Evolutionary conservation across 2,113 vertebrate genomes (phyloP).

Genomic region (Cyphomyrus plagiostoma): DNA sequence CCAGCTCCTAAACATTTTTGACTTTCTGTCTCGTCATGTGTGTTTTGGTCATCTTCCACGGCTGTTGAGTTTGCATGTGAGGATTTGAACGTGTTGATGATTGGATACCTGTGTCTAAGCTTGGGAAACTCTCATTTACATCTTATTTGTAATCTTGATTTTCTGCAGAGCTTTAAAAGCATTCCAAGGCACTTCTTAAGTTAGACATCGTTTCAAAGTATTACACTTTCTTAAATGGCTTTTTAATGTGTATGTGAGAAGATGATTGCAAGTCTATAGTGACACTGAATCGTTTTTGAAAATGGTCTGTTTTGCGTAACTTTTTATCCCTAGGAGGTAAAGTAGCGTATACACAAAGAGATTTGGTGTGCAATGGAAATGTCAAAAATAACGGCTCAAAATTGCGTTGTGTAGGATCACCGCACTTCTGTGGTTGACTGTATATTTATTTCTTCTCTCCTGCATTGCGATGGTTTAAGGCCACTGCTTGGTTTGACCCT

Average conservation of each 20-base stretch:
- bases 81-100: not conserved
- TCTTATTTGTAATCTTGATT: not conserved
- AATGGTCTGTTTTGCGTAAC: not conserved
- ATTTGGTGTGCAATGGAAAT: not conserved
- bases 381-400: not conserved
- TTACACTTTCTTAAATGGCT: not conserved
- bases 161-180: not conserved
- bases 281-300: not conserved
- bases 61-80: not conserved
- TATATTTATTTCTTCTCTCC: not conserved
- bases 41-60: not conserved
- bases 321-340: not conserved
- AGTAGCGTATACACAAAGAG: not conserved
- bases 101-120: not conserved
- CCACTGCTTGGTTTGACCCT: not conserved
- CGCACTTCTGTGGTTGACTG: not conserved
- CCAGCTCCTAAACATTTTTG: not conserved
- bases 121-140: not conserved
- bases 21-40: not conserved
- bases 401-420: not conserved
- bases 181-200: not conserved
- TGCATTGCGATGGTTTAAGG: not conserved
- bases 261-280: not conserved
- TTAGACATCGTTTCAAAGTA: not conserved
- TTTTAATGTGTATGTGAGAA: not conserved